phyloP scores from a whole-genome alignment of 2,797 vertebrate species.

The Xiphophorus birchmanni region DNA sequence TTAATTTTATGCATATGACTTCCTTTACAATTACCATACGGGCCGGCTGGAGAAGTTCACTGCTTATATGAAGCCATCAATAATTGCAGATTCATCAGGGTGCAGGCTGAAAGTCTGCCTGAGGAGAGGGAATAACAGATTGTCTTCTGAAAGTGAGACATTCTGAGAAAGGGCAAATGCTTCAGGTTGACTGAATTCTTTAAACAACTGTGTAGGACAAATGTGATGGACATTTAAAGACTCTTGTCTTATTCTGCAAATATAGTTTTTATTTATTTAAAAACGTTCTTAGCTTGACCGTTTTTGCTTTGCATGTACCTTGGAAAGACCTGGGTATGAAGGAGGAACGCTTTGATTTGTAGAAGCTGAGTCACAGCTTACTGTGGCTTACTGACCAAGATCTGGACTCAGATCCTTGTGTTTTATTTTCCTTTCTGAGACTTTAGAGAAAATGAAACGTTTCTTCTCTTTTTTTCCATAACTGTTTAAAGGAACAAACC shows the following conservation, averaged over 20 bases:
- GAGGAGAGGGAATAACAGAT: constrained; percentile 43
- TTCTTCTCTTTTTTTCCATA: not conserved
- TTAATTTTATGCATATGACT: constrained; percentile 98
- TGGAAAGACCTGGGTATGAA: not conserved
- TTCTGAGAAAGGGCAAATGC: constrained; percentile 73
- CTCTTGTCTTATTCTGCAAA: not conserved
- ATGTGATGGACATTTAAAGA: constrained; percentile 57
- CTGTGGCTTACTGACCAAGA: not conserved
- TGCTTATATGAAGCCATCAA: constrained; percentile 88
- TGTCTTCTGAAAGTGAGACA: constrained; percentile 54
- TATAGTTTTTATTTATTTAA: not conserved
- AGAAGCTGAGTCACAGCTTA: not conserved
- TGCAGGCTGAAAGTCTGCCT: constrained; percentile 62
- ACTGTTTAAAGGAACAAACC: not conserved
- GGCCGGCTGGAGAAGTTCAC: constrained; percentile 88
- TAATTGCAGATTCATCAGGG: constrained; percentile 81
- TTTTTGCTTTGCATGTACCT: not conserved
- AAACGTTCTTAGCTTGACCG: not conserved
- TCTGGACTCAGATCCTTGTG: not conserved
- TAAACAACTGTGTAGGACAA: constrained; percentile 57
- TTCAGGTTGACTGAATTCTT: constrained; percentile 57
- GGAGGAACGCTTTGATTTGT: not conserved
- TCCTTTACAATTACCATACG: constrained; percentile 90
- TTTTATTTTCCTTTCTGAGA: not conserved
- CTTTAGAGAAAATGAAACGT: not conserved